A percentile compares a stretch with the other conserved stretches of the same genome.
Conservation (phyloP, 1,140 invertebrate genomes). For the Carcinoscorpius rotundicauda region DNA sequence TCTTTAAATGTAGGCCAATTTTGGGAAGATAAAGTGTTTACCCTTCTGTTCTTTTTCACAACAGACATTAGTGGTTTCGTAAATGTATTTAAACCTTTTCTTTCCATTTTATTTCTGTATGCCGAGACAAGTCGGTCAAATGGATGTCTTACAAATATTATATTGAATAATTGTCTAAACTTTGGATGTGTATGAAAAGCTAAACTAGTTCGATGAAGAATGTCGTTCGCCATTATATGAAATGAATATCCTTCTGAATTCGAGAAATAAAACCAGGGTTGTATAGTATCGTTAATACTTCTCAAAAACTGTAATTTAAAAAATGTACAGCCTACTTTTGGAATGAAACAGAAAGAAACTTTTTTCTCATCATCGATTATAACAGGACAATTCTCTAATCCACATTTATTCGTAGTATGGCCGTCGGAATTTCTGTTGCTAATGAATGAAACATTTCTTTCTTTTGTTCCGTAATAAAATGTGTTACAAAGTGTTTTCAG, state of each 20-base stretch:
- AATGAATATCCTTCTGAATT: slow-evolving; percentile 10
- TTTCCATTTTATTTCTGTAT: slow-evolving; percentile 25
- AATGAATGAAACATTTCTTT: no score
- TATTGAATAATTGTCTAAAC: slow-evolving; percentile 16
- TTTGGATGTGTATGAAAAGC: slow-evolving; percentile 13
- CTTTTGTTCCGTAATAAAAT: no score
- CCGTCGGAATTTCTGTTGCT: no score
- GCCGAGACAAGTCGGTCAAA: slow-evolving; percentile 29
- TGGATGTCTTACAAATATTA: slow-evolving; percentile 30
- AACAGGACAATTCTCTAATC: slow-evolving; percentile 12
- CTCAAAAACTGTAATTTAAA: slow-evolving; percentile 25
- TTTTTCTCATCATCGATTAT: slow-evolving; percentile 20
- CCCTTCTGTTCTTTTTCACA: neutral
- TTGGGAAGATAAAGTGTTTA: neutral
- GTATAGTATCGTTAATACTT: slow-evolving; percentile 7
- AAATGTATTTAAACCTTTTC: neutral
- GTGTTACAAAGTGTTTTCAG: no score
- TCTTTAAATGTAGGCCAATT: slow-evolving; percentile 24
- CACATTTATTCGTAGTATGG: no score
- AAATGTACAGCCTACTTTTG: slow-evolving; percentile 26
- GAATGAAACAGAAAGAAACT: slow-evolving; percentile 25
- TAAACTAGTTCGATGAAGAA: slow-evolving; percentile 21
- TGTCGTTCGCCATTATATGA: slow-evolving; percentile 24
- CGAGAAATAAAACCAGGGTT: no score
- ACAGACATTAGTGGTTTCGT: neutral